Base-by-base conservation (phyloP, 2,113 vertebrate genomes). In the Lonchura striata region DNA sequence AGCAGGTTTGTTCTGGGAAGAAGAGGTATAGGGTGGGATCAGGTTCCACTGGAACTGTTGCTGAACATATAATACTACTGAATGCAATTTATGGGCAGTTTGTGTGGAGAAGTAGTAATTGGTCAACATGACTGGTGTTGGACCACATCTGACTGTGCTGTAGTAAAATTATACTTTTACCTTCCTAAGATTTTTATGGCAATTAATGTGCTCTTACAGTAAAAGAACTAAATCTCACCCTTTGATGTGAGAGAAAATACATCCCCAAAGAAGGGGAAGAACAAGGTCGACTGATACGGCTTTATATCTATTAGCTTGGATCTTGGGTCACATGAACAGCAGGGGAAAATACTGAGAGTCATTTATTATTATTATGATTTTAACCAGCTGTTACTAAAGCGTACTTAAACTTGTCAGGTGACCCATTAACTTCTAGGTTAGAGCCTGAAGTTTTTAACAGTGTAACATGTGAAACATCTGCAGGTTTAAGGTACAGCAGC, bases 351-450 rank as follows among this genome's bases (percentile, higher is more conserved):
- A 89, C 83, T 28, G 41, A 47, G 35, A 84, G 49, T 57, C 53
- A 89, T 91, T 95, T 57, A 83, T 91, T 82, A 69, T 39, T 72
- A 70, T 82, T n/a, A n/a, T n/a, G 90, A 74, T 82, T 95, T 83
- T 93, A 88, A 91, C 47, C 57, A 91, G 65, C 77, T 91, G 1
- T 92, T 92, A 84, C 35, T 89, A 89, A 95, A 94, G 64, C 0
- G 0, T 33, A 66, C 46, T 65, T 81, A 25, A 66, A 63, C 49
- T 92, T 76, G 69, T 85, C 52, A 61, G 69, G 39, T 86, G 70
- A 71, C 61, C 92, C 63, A 75, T 88, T 83, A 54, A 35, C 42
- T 64, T 49, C 3, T 90, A 22, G 57, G 57, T 75, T 46, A 91
- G 92, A 94, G 82, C 25, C 17, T 31, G 18, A 15, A 2, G 17